Evolutionary conservation across 2,888 invertebrate species (phyloP).

Genomic region (Nephrotoma guestfalica): DNA sequence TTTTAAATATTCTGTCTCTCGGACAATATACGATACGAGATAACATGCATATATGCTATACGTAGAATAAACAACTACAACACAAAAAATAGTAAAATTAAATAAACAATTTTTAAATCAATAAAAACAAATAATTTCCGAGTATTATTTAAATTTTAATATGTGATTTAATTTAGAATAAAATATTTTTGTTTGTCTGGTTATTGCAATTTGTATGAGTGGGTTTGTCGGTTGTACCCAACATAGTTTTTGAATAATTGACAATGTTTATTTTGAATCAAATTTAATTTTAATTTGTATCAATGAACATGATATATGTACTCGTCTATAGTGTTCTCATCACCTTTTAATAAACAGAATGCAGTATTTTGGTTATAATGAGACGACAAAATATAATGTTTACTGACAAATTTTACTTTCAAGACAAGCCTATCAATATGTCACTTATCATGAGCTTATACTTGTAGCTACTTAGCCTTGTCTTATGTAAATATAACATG

Average conservation of each 20-base stretch:
- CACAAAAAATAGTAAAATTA: neutral
- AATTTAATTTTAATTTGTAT: neutral
- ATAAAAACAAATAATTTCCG: neutral
- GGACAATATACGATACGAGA: neutral
- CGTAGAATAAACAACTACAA: neutral
- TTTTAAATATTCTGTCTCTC: neutral
- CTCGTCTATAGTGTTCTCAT: too few relatives aligned
- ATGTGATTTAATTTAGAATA: neutral
- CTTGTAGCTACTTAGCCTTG: too few relatives aligned
- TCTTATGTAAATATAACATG: too few relatives aligned
- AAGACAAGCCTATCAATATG: too few relatives aligned
- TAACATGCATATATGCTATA: neutral
- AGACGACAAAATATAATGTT: too few relatives aligned
- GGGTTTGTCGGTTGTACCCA: too few relatives aligned
- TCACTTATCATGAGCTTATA: too few relatives aligned
- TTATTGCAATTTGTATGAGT: neutral
- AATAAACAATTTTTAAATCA: neutral
- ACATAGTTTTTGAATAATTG: neutral
- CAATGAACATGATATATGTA: too few relatives aligned
- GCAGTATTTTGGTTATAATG: too few relatives aligned
- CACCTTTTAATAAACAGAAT: too few relatives aligned
- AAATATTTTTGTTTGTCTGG: neutral
- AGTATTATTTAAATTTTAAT: neutral
- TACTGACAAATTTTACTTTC: too few relatives aligned
- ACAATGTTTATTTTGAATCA: neutral